A percentile compares a stretch with the other conserved stretches of the same genome.
These are phyloP conservation scores for Idris sp. DNA, from an alignment of 1,140 invertebrate genomes.

Conservation along the genomic window DNA sequence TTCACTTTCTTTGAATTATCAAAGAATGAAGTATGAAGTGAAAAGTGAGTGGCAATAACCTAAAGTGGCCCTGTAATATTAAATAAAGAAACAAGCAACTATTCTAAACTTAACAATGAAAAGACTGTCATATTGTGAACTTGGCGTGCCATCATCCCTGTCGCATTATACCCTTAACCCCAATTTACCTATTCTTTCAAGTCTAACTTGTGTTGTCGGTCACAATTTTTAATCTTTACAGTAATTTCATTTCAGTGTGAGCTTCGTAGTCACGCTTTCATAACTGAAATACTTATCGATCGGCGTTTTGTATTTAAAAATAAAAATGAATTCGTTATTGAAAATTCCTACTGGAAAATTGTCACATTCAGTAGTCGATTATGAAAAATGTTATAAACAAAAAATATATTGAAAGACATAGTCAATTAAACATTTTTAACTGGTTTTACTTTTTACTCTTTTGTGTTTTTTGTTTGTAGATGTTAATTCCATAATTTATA, in stretches of 20 bases:
- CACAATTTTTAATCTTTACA: conserved; percentile 26
- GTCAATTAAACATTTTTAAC: no score
- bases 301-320: no score
- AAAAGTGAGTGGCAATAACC: conserved; percentile 28
- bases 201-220: conserved; percentile 29
- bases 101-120: conserved; percentile 42
- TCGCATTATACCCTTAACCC: conserved; percentile 33
- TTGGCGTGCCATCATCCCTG: conserved; percentile 30
- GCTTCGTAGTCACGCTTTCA: no score
- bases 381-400: no score
- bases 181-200: conserved; percentile 41
- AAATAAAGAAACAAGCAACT: conserved; percentile 44
- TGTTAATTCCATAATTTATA: no score
- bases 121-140: conserved; percentile 33
- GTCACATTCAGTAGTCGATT: no score
- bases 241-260: conserved; percentile 1
- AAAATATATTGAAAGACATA: no score
- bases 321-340: no score
- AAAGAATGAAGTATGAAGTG: conserved; percentile 11
- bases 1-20: conserved; percentile 25
- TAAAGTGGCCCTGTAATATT: conserved; percentile 31
- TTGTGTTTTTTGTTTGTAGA: no score
- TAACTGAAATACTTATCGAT: no score
- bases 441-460: no score
- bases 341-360: no score